phyloP scores from a whole-genome alignment of 2,113 vertebrate species.

The Pseudorhombus dupliciocellatus region DNA sequence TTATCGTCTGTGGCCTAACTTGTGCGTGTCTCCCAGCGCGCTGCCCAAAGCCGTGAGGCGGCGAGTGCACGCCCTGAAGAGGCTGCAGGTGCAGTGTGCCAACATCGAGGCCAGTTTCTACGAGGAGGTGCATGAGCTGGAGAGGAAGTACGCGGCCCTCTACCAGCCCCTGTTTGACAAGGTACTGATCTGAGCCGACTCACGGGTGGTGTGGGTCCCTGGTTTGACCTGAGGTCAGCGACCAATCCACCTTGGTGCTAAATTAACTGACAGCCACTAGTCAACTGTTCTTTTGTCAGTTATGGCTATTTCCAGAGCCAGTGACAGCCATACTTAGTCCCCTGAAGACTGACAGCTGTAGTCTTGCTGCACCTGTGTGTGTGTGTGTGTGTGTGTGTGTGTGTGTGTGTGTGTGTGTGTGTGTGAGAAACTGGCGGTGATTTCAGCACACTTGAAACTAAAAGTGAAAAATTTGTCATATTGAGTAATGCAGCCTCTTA shows the following conservation, averaged over 20 bases:
- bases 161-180: slow-evolving; percentile 96
- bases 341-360: slow-evolving; percentile 61
- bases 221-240: slow-evolving; percentile 26
- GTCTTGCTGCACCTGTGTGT: slow-evolving; percentile 63
- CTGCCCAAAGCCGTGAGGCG: slow-evolving; percentile 95
- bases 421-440: too few species aligned
- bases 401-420: slow-evolving; percentile 4
- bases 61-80: slow-evolving; percentile 94
- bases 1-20: neutral
- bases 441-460: slow-evolving; percentile 14
- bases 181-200: slow-evolving; percentile 83
- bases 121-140: slow-evolving; percentile 95
- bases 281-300: slow-evolving; percentile 63
- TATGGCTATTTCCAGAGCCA: slow-evolving; percentile 73
- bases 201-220: neutral
- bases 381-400: slow-evolving; percentile 6
- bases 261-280: slow-evolving; percentile 52
- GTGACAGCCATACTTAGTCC: slow-evolving; percentile 64
- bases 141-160: slow-evolving; percentile 93
- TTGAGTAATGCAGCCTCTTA: too few species aligned
- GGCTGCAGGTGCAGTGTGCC: slow-evolving; percentile 93
- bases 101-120: slow-evolving; percentile 98
- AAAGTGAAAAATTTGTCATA: too few species aligned
- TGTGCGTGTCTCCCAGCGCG: slow-evolving; percentile 76
- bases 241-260: slow-evolving; percentile 57